These are phyloP conservation scores for Melinaea marsaeus DNA, from an alignment of 2,888 invertebrate species.

Conservation along the genomic window DNA sequence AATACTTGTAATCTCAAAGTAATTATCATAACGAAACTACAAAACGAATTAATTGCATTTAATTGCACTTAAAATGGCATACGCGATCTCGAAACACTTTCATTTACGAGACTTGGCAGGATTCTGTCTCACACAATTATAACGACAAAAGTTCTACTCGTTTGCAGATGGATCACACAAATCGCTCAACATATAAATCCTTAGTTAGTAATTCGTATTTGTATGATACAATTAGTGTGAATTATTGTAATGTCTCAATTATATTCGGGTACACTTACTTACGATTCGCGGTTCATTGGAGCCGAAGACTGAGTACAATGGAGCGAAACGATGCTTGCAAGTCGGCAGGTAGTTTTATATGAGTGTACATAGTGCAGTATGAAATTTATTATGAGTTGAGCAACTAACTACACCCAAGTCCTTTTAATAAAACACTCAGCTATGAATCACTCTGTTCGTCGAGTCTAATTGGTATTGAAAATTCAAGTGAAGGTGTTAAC, in stretches of 20 bases:
- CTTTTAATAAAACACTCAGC: constrained; percentile 32
- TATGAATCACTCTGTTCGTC: background rate
- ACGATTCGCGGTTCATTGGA: constrained; percentile 31
- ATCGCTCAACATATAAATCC: constrained; percentile 11
- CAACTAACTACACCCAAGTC: constrained; percentile 41
- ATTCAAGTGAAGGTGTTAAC: background rate
- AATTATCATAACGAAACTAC: too few relatives aligned
- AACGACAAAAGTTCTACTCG: constrained; percentile 12
- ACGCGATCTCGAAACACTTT: constrained; percentile 6
- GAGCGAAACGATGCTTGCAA: too few relatives aligned
- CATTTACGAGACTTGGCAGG: constrained; percentile 12
- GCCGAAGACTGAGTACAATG: constrained; percentile 10
- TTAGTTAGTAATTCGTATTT: background rate
- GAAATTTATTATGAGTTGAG: constrained; percentile 32
- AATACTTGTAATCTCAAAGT: too few relatives aligned
- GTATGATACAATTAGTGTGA: constrained; percentile 11
- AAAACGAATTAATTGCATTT: background rate
- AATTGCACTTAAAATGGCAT: background rate
- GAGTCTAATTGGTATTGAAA: background rate
- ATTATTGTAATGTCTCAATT: constrained; percentile 35
- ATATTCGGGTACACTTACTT: constrained; percentile 26
- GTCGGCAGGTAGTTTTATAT: too few relatives aligned
- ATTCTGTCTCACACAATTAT: constrained; percentile 12
- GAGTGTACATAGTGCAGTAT: constrained; percentile 8
- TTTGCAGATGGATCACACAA: constrained; percentile 11